These are phyloP conservation scores for Melipona quadrifasciata DNA, from an alignment of 1,140 invertebrate species.

Conservation along the genomic window DNA sequence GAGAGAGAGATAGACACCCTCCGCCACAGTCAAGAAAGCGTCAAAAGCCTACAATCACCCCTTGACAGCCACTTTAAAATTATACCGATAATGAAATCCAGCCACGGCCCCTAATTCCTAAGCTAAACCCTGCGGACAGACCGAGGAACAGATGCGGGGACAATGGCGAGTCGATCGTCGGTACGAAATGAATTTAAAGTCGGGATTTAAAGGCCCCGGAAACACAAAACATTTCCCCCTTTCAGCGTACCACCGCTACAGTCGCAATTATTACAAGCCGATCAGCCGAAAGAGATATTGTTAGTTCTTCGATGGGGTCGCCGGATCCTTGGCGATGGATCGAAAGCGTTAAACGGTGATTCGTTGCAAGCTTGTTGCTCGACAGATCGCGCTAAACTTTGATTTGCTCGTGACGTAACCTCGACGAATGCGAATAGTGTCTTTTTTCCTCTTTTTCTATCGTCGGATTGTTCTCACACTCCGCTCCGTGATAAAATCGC, in stretches of 20 bases:
- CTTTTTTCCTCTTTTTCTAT: background rate
- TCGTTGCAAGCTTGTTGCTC: conserved; percentile 40
- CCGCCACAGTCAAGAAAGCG: conserved; percentile 72
- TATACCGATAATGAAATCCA: conserved; percentile 80
- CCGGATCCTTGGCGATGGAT: conserved; percentile 17
- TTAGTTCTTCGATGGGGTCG: conserved; percentile 62
- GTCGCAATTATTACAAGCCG: conserved; percentile 76
- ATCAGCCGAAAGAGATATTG: conserved; percentile 78
- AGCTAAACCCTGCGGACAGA: conserved; percentile 72
- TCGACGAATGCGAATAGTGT: background rate
- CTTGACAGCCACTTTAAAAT: conserved; percentile 80
- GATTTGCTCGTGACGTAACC: background rate
- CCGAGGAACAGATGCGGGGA: conserved; percentile 77
- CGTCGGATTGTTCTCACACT: background rate
- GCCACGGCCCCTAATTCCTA: conserved; percentile 71
- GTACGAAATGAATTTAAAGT: conserved; percentile 79
- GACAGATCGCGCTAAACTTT: conserved; percentile 29
- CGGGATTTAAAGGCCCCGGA: conserved; percentile 71
- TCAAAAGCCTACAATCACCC: conserved; percentile 71
- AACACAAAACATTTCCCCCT: conserved; percentile 64
- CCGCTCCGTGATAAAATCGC: background rate
- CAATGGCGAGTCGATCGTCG: conserved; percentile 75
- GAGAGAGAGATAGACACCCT: conserved; percentile 50
- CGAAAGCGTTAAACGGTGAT: conserved; percentile 56
- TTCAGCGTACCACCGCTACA: conserved; percentile 56